These are phyloP conservation scores for Teleogryllus oceanicus DNA, from an alignment of 2,888 invertebrate species.

Conservation along the genomic window DNA sequence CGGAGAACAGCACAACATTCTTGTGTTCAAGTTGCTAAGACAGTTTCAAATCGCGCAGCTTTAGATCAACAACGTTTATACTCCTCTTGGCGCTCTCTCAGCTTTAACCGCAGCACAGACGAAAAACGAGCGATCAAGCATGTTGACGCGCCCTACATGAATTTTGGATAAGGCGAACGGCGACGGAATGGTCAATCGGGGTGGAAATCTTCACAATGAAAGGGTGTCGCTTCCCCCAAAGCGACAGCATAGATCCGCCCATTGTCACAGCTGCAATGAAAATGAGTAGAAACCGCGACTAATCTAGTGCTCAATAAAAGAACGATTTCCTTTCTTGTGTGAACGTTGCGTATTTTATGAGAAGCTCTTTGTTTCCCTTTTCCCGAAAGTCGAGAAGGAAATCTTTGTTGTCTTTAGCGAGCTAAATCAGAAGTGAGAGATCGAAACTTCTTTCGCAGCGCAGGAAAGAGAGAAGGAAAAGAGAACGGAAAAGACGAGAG, in stretches of 20 bases:
- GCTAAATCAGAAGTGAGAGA: neutral
- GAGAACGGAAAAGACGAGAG: neutral
- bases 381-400: slow-evolving; percentile 18
- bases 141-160: slow-evolving; percentile 18
- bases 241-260: neutral
- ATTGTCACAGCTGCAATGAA: neutral
- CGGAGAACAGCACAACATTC: no score
- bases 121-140: slow-evolving; percentile 18
- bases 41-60: no score
- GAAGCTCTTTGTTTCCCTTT: slow-evolving; percentile 18
- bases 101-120: neutral
- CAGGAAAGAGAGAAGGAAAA: neutral
- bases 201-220: neutral
- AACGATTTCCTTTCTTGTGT: slow-evolving; percentile 9
- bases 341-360: slow-evolving; percentile 2
- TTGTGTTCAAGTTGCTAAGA: no score
- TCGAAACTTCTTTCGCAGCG: neutral
- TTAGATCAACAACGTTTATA: neutral
- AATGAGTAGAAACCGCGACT: neutral
- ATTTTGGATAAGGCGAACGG: neutral
- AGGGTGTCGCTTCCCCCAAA: neutral
- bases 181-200: neutral
- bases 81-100: neutral
- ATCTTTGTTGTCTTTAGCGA: neutral
- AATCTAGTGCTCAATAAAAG: neutral